Evolutionary conservation across 2,888 invertebrate genomes (phyloP), one percentile per base, ranked within the genome.

Genomic region (Athalia rosae): DNA sequence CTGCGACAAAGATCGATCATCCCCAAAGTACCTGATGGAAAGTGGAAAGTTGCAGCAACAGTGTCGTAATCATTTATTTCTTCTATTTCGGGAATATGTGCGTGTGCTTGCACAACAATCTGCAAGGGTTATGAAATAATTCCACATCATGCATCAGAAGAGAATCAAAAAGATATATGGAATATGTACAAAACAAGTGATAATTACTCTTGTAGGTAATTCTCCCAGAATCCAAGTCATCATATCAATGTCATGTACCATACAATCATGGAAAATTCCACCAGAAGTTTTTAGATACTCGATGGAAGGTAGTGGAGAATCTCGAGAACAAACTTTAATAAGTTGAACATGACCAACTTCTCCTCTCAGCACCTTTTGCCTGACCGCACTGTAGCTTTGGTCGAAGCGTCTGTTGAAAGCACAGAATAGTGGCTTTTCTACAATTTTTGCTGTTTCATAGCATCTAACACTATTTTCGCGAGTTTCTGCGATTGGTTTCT

Each of bases 391-490:
- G 83, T 93, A 93, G 43, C 92, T 91, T 0, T 93, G 93, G 85
- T 95, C 94, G 84, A 94, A 94, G 28, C 94, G 92, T 79, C 94
- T 92, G 87, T 94, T 94, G 88, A 94, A 95, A 4, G 94, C 94
- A 47, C 93, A 92, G 77, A 93, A 92, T 4, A 95, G 88, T 0
- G 92, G 91, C 48, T 91, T 91, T 1, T 92, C 91, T 45, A 91
- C 90, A 69, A 91, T 89, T 77, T 91, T 90, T 0, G 94, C 94
- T 0, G 91, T 88, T 62, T 92, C 91, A 84, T 93, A 94, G 82
- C 94, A 93, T 77, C 90, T 91, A 79, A 89, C 90, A 0, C 93
- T 92, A 7, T 92, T 91, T 45, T 91, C 89, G 3, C 91, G 89
- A 79, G 91, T 90, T 82, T 93, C 92, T 0, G 94, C 93, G 8